Percentiles rank a stretch among this genome's conserved stretches.
These are phyloP conservation scores for Scaptomyza reducta DNA, from an alignment of 2,888 invertebrate species.

Conservation along the genomic window DNA sequence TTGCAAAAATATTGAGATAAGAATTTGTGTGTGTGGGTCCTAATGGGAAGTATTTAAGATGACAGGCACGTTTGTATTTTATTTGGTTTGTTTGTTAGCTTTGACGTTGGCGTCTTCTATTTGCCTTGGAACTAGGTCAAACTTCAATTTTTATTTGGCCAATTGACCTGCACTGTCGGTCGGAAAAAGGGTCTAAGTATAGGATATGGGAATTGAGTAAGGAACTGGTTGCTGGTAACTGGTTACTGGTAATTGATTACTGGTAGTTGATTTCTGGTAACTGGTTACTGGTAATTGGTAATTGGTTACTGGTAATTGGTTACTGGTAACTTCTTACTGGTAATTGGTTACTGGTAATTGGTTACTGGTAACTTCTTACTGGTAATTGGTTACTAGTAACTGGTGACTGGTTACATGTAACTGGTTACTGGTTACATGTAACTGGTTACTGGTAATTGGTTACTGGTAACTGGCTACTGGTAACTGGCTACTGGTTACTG, in stretches of 20 bases:
- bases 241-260: no score
- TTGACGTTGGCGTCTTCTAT: conserved; percentile 35
- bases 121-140: conserved; percentile 50
- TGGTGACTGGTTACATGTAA: conserved; percentile 6
- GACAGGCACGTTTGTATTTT: conserved; percentile 53
- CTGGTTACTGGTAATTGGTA: no score
- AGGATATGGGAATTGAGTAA: conserved; percentile 6
- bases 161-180: no score
- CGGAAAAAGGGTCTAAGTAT: not conserved
- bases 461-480: conserved; percentile 12
- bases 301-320: conserved; percentile 8
- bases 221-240: not conserved
- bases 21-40: conserved; percentile 18
- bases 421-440: no score
- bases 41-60: conserved; percentile 54
- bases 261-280: not conserved
- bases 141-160: not conserved
- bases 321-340: no score
- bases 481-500: no score
- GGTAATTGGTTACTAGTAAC: not conserved
- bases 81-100: conserved; percentile 2
- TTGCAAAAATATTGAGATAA: conserved; percentile 58
- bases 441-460: conserved; percentile 8
- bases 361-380: no score
- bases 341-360: conserved; percentile 6